Evolutionary conservation across 2,113 vertebrate genomes (phyloP).

Genomic region (Clarias macrocephalus): DNA sequence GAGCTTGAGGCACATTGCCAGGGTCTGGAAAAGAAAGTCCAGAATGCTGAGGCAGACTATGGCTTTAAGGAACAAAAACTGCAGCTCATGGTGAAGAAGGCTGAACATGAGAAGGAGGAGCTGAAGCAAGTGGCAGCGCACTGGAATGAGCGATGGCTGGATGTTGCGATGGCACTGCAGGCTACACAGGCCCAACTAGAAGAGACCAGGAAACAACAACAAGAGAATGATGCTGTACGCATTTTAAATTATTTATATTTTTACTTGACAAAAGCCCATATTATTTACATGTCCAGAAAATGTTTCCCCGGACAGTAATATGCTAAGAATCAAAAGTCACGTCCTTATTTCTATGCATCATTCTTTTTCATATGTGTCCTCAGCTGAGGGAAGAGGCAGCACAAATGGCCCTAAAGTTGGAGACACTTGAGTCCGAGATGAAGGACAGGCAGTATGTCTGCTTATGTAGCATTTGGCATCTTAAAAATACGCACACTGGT

Average conservation of each 20-base stretch:
- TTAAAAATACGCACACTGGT: neutral
- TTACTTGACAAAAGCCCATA: neutral
- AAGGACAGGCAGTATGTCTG: conserved; percentile 58
- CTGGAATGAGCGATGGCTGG: conserved; percentile 73
- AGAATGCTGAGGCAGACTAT: conserved; percentile 55
- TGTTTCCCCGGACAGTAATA: neutral
- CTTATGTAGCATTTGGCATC: neutral
- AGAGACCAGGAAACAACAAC: conserved; percentile 47
- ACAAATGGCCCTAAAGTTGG: conserved; percentile 32
- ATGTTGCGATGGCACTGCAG: conserved; percentile 63
- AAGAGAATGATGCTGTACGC: conserved; percentile 24
- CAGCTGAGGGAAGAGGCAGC: conserved; percentile 37
- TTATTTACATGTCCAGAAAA: neutral
- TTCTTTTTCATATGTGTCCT: neutral
- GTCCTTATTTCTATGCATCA: neutral
- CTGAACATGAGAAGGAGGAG: conserved; percentile 56
- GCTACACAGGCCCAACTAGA: conserved; percentile 67
- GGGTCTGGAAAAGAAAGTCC: conserved; percentile 57
- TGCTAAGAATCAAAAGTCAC: neutral
- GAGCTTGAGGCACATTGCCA: conserved; percentile 58
- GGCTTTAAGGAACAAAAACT: conserved; percentile 55
- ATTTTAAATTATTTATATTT: neutral
- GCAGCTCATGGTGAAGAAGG: conserved; percentile 47
- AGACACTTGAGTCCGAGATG: conserved; percentile 50
- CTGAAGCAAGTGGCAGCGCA: conserved; percentile 62